Conservation (phyloP, 1,140 invertebrate species). For the Achatina immaculata region DNA sequence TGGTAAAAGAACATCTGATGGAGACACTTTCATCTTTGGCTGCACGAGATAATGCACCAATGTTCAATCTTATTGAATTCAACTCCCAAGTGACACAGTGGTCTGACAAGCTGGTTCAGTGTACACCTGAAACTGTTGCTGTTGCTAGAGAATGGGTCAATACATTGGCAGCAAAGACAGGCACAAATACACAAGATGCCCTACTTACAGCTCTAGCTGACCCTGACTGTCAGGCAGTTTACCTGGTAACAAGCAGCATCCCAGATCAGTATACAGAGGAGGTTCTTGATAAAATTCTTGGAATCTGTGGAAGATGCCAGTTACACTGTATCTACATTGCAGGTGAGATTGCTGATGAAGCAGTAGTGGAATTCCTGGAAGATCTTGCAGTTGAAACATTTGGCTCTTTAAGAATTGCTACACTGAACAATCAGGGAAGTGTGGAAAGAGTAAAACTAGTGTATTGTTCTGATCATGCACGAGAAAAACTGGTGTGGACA, state of each 20-base stretch:
- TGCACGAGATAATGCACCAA: conserved; percentile 45
- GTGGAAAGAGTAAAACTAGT: conserved; percentile 68
- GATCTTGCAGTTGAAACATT: conserved; percentile 69
- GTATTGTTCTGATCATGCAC: conserved; percentile 59
- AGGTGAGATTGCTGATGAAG: conserved; percentile 58
- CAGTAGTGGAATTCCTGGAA: conserved; percentile 66
- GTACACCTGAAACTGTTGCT: conserved; percentile 67
- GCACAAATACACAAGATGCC: conserved; percentile 70
- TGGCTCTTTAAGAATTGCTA: conserved; percentile 68
- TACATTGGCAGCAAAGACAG: conserved; percentile 66
- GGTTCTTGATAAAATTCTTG: conserved; percentile 64
- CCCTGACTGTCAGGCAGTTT: conserved; percentile 64
- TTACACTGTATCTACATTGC: conserved; percentile 69
- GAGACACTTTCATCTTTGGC: conserved; percentile 65
- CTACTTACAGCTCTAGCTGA: conserved; percentile 67
- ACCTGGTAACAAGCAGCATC: conserved; percentile 69
- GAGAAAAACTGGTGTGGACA: conserved; percentile 62
- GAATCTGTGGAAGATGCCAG: conserved; percentile 52
- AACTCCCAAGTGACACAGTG: conserved; percentile 69
- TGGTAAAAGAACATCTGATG: conserved; percentile 69
- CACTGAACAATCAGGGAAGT: conserved; percentile 62
- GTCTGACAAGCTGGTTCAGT: conserved; percentile 70
- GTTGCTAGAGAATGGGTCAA: conserved; percentile 68
- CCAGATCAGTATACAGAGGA: conserved; percentile 68
- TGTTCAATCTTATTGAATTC: conserved; percentile 70